Base-by-base conservation (phyloP, 2,888 invertebrate genomes). In the Chrysolina oricalcia region DNA sequence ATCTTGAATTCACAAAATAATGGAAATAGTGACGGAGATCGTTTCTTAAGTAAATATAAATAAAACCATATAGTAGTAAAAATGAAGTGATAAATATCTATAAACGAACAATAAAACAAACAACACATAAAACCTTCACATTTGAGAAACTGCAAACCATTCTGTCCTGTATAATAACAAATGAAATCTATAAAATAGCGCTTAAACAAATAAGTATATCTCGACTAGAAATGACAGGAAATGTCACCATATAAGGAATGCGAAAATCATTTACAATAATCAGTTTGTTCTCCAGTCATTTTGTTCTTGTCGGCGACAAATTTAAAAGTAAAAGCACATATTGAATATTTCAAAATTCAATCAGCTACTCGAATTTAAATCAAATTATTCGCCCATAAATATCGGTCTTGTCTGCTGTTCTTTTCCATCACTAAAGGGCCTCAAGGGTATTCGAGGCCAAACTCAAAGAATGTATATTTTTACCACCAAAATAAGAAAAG, bases 211-310 rank as follows among this genome's bases (percentile, higher is more conserved):
- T n/a, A 0, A 15, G 35, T 27, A 15, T 59, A 27, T 15, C 66
- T 69, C 65, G 73, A 74, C 73, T 74, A 74, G 73, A 74, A 74
- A 46, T 64, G 70, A 65, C 53, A 53, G 19, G 13, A 21, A 73
- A 48, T 46, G 70, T 74, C 70, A 74, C 73, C 53, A 46, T n/a
- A 15, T n/a, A 65, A 46, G 73, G 73, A 74, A 74, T 74, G 73
- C 70, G 70, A 27, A 27, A 46, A 21, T 11, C 48, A 17, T 59
- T 46, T 40, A 40, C 53, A 65, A 73, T 41, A 23, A 27, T 1
- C 17, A 27, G 15, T 9, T 35, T 13, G n/a, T n/a, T 11, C 27
- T 35, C 59, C n/a, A n/a, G 23, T 27, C 59, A 59, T 59, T 59
- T 27, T 59, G 59, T 59, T 59, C n/a, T 23, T 17, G 35, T 13